phyloP scores from a whole-genome alignment of 2,113 vertebrate genomes.

The Protobothrops mucrosquamatus region DNA sequence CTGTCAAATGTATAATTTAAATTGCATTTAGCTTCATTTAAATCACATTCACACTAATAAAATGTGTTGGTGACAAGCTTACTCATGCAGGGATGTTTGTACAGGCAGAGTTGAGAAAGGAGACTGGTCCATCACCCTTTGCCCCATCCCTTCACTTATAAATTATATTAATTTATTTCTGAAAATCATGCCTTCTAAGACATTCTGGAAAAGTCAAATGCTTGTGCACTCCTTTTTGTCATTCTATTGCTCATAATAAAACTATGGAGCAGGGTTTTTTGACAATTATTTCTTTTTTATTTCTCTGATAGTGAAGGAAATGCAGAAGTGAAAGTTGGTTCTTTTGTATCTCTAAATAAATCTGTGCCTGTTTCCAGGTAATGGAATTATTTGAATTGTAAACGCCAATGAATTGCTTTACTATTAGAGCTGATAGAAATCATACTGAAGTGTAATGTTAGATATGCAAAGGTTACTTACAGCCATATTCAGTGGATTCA shows the following conservation, averaged over 20 bases:
- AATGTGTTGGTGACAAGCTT: neutral
- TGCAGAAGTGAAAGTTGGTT: neutral
- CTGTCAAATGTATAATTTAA: neutral
- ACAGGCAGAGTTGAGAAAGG: neutral
- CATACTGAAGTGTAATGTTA: neutral
- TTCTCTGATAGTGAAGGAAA: constrained; percentile 20
- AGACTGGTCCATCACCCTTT: neutral
- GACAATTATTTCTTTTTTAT: neutral
- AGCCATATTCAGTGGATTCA: neutral
- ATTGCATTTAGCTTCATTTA: neutral
- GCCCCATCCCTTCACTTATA: neutral
- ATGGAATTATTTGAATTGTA: constrained; percentile 8
- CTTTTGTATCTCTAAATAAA: neutral
- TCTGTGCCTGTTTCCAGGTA: constrained; percentile 17
- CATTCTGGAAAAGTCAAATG: neutral
- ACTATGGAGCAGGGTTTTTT: neutral
- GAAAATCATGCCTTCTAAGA: neutral
- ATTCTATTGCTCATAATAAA: neutral
- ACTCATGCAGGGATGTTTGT: neutral
- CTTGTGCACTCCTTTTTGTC: neutral
- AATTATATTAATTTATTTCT: neutral
- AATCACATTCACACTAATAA: neutral
- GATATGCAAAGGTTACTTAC: neutral
- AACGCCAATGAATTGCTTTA: neutral
- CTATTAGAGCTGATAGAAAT: neutral